A percentile compares a stretch with the other conserved stretches of the same genome.
phyloP scores from a whole-genome alignment of 2,797 vertebrate species.

The Sebastes iracundus region DNA sequence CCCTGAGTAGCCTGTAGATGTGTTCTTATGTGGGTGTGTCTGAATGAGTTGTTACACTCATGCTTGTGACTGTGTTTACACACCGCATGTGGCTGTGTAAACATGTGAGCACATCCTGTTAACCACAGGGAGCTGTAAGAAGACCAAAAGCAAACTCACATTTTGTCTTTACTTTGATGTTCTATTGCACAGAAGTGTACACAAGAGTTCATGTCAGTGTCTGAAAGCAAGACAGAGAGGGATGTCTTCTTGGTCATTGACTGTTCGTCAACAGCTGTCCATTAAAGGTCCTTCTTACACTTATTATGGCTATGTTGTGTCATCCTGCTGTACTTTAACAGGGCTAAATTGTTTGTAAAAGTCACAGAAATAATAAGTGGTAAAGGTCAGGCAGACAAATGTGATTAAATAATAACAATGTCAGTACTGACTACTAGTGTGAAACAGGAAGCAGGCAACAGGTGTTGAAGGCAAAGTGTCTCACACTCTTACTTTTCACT shows the following conservation, averaged over 20 bases:
- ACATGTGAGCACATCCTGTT: constrained; percentile 23
- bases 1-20: constrained; percentile 10
- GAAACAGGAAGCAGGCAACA: background rate
- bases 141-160: background rate
- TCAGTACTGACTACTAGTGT: background rate
- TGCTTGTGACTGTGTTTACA: constrained; percentile 13
- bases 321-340: background rate
- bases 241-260: too few relatives aligned
- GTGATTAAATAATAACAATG: background rate
- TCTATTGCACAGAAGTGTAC: background rate
- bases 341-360: background rate
- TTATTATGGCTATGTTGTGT: background rate
- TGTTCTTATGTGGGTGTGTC: constrained; percentile 22
- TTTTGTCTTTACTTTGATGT: background rate
- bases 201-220: background rate
- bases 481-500: background rate
- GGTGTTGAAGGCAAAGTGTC: background rate
- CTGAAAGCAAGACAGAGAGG: background rate
- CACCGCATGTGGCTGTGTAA: constrained; percentile 4
- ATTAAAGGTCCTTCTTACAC: background rate
- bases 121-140: background rate
- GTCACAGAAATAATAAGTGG: background rate
- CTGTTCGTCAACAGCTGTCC: background rate
- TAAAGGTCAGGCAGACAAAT: background rate
- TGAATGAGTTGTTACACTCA: background rate